phyloP scores from a whole-genome alignment of 2,113 vertebrate species.

The Phoenicopterus ruber region DNA sequence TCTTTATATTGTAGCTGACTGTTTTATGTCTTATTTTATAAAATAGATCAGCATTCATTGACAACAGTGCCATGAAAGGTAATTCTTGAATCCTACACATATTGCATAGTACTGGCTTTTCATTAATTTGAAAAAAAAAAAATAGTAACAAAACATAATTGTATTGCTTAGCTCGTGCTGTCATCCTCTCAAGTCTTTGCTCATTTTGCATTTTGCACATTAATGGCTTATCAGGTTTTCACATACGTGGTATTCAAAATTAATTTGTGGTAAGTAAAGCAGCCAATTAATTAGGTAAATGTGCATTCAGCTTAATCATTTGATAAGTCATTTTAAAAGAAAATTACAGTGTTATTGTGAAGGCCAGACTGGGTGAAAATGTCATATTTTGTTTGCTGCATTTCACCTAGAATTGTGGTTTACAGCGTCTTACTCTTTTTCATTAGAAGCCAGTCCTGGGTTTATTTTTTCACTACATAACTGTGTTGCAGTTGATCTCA shows the following conservation, averaged over 20 bases:
- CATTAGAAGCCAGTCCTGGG: neutral
- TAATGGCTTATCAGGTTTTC: neutral
- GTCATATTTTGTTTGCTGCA: neutral
- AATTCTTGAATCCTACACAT: neutral
- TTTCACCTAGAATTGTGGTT: neutral
- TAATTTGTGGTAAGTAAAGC: neutral
- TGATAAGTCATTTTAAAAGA: neutral
- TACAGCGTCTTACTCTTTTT: neutral
- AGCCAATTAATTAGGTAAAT: constrained; percentile 32
- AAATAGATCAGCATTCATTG: neutral
- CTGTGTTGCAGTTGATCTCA: neutral
- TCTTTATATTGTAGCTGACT: neutral
- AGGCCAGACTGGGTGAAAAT: neutral
- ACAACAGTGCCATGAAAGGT: neutral
- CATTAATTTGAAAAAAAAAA: neutral
- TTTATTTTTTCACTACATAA: neutral
- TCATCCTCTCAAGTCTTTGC: neutral
- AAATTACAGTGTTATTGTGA: neutral
- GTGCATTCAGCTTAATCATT: neutral
- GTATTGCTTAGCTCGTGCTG: neutral
- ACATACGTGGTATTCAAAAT: neutral
- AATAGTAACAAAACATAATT: neutral
- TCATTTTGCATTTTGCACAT: neutral
- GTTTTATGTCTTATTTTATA: neutral
- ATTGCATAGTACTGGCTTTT: neutral